A percentile compares a stretch with the other conserved stretches of the same genome.
These are phyloP conservation scores for Trachelus tabidus DNA, from an alignment of 2,888 invertebrate genomes.

Conservation along the genomic window DNA sequence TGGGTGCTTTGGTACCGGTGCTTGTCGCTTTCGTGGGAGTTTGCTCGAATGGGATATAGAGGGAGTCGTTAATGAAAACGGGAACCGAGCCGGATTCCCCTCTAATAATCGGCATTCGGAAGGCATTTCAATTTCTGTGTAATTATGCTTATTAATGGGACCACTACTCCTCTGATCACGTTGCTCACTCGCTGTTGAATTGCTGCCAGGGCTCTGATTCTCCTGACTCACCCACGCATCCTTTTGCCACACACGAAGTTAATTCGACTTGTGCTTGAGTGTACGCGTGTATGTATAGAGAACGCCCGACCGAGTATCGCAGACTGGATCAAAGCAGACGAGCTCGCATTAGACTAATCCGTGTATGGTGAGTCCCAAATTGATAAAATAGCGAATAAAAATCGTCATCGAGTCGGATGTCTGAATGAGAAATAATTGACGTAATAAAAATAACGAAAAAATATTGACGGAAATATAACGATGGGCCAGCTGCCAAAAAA, in stretches of 20 bases:
- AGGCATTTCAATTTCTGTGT: conserved; percentile 48
- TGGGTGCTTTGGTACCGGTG: background rate
- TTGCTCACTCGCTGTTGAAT: background rate
- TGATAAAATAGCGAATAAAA: background rate
- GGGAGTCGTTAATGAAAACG: background rate
- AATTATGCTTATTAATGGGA: conserved; percentile 51
- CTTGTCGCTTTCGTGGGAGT: background rate
- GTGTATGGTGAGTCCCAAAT: background rate
- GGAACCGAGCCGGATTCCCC: conserved; percentile 21
- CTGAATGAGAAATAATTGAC: background rate
- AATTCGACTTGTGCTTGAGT: background rate
- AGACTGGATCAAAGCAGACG: background rate
- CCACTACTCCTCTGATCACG: conserved; percentile 25
- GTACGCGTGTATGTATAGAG: background rate
- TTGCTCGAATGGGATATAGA: background rate
- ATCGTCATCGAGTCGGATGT: background rate
- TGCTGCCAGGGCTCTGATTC: background rate
- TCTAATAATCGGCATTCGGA: conserved; percentile 44
- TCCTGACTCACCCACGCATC: background rate
- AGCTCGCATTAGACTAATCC: background rate
- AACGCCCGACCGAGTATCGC: background rate
- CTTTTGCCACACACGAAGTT: conserved; percentile 8
- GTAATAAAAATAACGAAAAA: background rate
- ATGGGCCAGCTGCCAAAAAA: background rate
- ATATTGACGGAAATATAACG: background rate